Evolutionary conservation across 2,797 vertebrate species (phyloP), one percentile per base, ranked within the genome.

Genomic region (Gambelia wislizenii): DNA sequence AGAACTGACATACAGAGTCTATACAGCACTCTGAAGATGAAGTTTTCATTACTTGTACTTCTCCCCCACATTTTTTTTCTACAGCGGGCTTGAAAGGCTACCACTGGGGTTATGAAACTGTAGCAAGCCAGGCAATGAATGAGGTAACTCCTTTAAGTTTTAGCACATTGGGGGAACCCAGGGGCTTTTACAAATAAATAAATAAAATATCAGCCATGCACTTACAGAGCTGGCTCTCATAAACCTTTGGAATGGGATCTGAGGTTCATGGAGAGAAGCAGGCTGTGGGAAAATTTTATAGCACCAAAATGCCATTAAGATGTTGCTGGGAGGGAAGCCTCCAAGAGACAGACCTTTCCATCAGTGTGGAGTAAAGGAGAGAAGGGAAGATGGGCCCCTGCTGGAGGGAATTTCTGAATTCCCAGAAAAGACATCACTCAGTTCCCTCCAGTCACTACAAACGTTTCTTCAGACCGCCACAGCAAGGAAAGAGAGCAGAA

Each of bases 231-330:
- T 95, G 94, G 92, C 90, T 93, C 90, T 83, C 39, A 5, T 91
- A 86, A 95, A 92, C 89, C 69, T 91, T 79, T 95, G 90, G 92
- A 94, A 91, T 18, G 33, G 70, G 89, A 91, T 95, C 84, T 59
- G 86, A 94, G 91, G 42, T 56, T 90, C 69, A 49, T n/a, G 70
- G 49, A 82, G 22, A 76, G 72, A 83, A 67, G 64, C 84, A 92
- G 90, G 36, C 52, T 90, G 87, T 82, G 75, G 83, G 61, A 44
- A 93, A 86, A 44, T 42, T 49, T 36, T 87, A 54, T 42, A 87
- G 90, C 78, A 83, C 49, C 78, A 44, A 85, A 90, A 89, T 89
- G 85, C 56, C 84, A 72, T 9, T 83, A 83, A 90, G 80, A 25
- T 0, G 0, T 90, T 83, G 83, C 82, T 84, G 70, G 75, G 91